Evolutionary conservation across 2,888 invertebrate species (phyloP).

Genomic region (Falcaria lacertinaria): DNA sequence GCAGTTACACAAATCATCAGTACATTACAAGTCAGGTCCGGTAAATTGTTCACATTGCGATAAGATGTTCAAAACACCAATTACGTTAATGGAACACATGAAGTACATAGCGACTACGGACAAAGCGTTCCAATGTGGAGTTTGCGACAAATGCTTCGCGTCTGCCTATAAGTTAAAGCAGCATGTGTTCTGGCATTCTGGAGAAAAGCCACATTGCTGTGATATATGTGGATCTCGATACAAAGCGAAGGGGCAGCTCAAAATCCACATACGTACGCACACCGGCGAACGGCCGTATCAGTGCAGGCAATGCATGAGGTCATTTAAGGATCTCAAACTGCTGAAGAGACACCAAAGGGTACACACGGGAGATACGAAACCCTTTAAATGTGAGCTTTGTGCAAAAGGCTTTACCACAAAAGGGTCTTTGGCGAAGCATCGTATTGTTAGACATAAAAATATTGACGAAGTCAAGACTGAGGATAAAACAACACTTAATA

Average conservation of each 20-base stretch:
- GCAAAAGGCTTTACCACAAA: constrained; percentile 27
- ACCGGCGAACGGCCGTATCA: constrained; percentile 22
- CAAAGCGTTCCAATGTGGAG: constrained; percentile 33
- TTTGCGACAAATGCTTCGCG: constrained; percentile 37
- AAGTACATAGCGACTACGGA: constrained; percentile 16
- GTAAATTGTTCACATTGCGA: constrained; percentile 44
- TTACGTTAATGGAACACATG: constrained; percentile 29
- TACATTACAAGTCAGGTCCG: constrained; percentile 19
- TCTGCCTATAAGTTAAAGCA: constrained; percentile 20
- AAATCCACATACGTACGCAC: constrained; percentile 30
- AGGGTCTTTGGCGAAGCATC: constrained; percentile 30
- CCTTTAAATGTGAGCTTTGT: constrained; percentile 25
- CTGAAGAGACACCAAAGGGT: constrained; percentile 25
- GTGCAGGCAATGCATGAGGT: constrained; percentile 23
- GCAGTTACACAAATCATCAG: constrained; percentile 24
- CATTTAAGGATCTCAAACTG: constrained; percentile 16
- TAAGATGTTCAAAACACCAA: constrained; percentile 35
- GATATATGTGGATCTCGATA: constrained; percentile 37
- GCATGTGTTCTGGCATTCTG: constrained; percentile 45
- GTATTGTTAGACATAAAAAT: neutral
- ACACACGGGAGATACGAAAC: constrained; percentile 28
- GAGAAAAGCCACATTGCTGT: constrained; percentile 37
- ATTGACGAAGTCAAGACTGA: neutral
- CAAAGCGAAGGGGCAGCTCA: constrained; percentile 38
- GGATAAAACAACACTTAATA: neutral